Conservation (phyloP, 1,140 invertebrate species). For the Zaprionus taronus region DNA sequence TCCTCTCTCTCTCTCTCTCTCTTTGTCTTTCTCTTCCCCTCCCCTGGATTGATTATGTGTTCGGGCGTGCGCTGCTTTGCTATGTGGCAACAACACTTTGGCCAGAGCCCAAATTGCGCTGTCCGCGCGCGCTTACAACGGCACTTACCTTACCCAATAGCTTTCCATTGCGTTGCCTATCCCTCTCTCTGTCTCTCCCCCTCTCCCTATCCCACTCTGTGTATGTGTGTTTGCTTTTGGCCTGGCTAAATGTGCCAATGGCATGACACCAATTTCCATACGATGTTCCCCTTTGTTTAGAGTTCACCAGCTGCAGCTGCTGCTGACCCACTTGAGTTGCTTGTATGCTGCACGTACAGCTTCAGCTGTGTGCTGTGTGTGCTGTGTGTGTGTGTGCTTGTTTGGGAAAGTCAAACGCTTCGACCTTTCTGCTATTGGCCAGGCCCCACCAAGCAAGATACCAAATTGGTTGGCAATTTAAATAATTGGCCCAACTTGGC, state of each 20-base stretch:
- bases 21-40: not conserved
- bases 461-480: conserved; percentile 65
- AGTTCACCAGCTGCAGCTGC: conserved; percentile 54
- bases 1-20: not conserved
- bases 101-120: conserved; percentile 35
- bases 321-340: conserved; percentile 69
- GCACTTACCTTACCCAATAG: conserved; percentile 82
- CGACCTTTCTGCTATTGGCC: conserved; percentile 61
- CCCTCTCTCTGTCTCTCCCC: not conserved
- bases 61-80: conserved; percentile 32
- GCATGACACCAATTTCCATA: conserved; percentile 80
- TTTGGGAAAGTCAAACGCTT: conserved; percentile 68
- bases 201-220: conserved; percentile 8
- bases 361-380: not conserved
- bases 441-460: conserved; percentile 17
- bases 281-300: conserved; percentile 53
- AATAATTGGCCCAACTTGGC: conserved; percentile 56
- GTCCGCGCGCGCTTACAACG: conserved; percentile 33
- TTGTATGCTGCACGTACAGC: conserved; percentile 1
- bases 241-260: conserved; percentile 77
- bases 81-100: conserved; percentile 37
- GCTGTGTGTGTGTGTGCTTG: not conserved
- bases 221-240: conserved; percentile 48
- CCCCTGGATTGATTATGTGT: conserved; percentile 62
- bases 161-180: conserved; percentile 37